Base-by-base conservation (phyloP, 2,797 vertebrate genomes). In the Platyrinchus mystaceus region DNA sequence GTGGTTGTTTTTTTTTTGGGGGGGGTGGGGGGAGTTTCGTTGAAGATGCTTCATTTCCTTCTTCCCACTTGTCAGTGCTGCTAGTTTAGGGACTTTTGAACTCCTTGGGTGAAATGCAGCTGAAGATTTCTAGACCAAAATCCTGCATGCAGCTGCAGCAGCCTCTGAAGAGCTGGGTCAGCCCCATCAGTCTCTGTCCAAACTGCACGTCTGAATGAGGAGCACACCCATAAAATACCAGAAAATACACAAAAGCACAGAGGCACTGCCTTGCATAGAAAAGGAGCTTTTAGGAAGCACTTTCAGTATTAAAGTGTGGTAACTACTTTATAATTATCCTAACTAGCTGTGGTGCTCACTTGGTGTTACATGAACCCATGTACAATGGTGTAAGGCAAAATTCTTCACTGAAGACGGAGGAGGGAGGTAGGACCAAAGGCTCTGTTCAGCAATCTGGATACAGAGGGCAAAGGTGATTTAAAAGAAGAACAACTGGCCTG, bases 31-130 rank as follows among this genome's bases (percentile, higher is more conserved):
- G n/a, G n/a, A n/a, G 50, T 19, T 30, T 52, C 30, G 50, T 30
- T 30, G 28, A 87, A 47, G 30, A 73, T n/a, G 43, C 12, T 86
- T 44, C 36, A 20, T 56, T 68, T 87, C 34, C 13, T 43, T 75
- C 47, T 62, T 68, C 21, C 11, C 19, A 52, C 11, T 46, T 60
- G 27, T 58, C 20, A 41, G 47, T 24, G 15, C n/a, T 87, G 62
- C 62, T 52, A 55, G 37, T 47, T 84, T 63, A 90, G n/a, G 32
- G 56, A 68, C 70, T 90, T 90, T 21, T 56, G 53, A 90, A 46
- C 43, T 49, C 20, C 47, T 37, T 9, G 4, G 46, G 34, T 26
- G 9, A 92, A 94, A 94, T 2, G 1, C 27, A 76, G 58, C 34
- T 62, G 39, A 67, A 81, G 14, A 27, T 78, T 68, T 60, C 62